Conservation (phyloP, 2,888 invertebrate species). For the Heliconius ismenius region DNA sequence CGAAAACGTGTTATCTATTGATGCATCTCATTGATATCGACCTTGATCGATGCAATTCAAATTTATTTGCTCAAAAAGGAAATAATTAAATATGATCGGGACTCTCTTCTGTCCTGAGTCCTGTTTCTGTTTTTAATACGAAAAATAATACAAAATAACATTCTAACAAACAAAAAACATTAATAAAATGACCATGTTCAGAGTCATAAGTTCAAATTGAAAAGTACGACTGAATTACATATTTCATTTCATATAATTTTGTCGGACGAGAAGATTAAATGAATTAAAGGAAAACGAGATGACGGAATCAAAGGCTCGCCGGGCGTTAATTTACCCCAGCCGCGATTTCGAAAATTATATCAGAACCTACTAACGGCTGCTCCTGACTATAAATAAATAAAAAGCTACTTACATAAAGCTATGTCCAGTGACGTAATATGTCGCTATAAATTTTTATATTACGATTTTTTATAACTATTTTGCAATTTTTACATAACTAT, state of each 20-base stretch:
- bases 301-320: constrained; percentile 46
- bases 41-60: neutral
- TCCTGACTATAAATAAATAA: neutral
- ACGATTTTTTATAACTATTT: no score
- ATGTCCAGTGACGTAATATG: no score
- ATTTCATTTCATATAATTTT: constrained; percentile 28
- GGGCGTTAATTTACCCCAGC: constrained; percentile 45
- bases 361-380: constrained; percentile 31
- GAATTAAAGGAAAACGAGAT: constrained; percentile 48
- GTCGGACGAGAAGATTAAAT: constrained; percentile 40
- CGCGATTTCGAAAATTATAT: constrained; percentile 44
- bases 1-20: neutral
- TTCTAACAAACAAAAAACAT: neutral
- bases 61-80: neutral
- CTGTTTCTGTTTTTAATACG: neutral
- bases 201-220: neutral
- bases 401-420: neutral
- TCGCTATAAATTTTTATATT: no score
- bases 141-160: neutral
- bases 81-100: neutral
- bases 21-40: neutral
- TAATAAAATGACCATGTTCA: neutral
- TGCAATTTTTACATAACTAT: no score
- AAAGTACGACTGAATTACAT: constrained; percentile 16
- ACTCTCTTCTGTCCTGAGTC: neutral